Conservation (phyloP, 2,113 vertebrate genomes). For the Xenopus laevis region DNA sequence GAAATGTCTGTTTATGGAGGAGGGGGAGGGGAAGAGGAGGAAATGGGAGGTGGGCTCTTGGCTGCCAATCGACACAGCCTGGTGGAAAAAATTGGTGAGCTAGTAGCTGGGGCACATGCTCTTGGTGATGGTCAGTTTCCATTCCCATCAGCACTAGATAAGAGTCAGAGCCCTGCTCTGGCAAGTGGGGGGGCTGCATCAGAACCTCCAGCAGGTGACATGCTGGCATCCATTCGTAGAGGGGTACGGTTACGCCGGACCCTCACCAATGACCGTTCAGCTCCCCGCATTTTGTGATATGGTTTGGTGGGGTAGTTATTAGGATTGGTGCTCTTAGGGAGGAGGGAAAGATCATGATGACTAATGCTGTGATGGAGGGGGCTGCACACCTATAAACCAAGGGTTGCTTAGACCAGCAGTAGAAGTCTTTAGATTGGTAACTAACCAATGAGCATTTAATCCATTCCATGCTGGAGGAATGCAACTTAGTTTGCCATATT, state of each 20-base stretch:
- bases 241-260: conserved; percentile 93
- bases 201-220: conserved; percentile 75
- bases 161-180: conserved; percentile 56
- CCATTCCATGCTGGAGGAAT: conserved; percentile 19
- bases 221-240: conserved; percentile 93
- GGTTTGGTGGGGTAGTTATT: conserved; percentile 1
- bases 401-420: conserved; percentile 16
- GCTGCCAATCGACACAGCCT: conserved; percentile 92
- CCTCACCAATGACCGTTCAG: conserved; percentile 92
- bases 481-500: not conserved
- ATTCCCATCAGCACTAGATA: conserved; percentile 65
- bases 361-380: conserved; percentile 29
- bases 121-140: conserved; percentile 94
- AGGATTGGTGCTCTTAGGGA: conserved; percentile 18
- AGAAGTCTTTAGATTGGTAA: conserved; percentile 13
- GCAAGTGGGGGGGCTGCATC: conserved; percentile 54
- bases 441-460: not conserved
- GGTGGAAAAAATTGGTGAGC: conserved; percentile 94
- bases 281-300: conserved; percentile 92
- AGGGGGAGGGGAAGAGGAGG: conserved; percentile 55
- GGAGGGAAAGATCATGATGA: not conserved
- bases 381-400: not conserved
- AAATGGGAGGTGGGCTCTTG: conserved; percentile 80
- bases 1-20: conserved; percentile 75
- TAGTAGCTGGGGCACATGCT: conserved; percentile 89